Percentiles rank a stretch among this genome's conserved stretches.
These are phyloP conservation scores for Apodemus sylvaticus DNA, from an alignment of 2,113 vertebrate genomes.

Conservation along the genomic window DNA sequence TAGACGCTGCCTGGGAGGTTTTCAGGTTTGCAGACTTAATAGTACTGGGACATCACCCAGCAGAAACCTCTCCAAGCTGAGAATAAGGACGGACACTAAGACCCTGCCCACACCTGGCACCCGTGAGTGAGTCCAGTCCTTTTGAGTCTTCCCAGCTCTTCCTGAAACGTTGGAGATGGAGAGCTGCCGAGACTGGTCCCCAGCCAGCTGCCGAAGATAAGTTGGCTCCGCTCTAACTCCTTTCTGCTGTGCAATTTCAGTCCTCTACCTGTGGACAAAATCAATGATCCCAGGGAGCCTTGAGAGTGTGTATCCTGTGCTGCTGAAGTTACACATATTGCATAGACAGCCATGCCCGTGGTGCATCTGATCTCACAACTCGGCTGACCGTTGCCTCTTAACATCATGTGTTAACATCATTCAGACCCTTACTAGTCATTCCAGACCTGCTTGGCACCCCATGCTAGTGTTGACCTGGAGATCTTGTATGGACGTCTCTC, in stretches of 20 bases:
- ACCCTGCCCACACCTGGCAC: neutral
- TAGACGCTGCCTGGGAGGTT: neutral
- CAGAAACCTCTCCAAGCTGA: neutral
- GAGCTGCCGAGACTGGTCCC: neutral
- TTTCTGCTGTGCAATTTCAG: neutral
- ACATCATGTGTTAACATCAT: no score
- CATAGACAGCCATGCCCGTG: neutral
- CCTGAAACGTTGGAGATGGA: neutral
- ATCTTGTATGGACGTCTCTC: no score
- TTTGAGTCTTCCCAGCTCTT: neutral
- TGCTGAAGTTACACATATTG: neutral
- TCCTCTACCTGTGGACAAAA: neutral
- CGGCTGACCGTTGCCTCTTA: no score
- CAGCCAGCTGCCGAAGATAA: neutral
- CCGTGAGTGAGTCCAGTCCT: neutral
- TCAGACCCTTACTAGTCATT: neutral
- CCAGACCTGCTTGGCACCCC: neutral
- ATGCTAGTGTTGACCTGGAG: neutral
- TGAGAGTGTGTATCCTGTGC: neutral
- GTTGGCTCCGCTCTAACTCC: neutral
- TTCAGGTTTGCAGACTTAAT: neutral
- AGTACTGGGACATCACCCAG: neutral
- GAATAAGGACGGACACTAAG: neutral
- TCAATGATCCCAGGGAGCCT: rapidly evolving
- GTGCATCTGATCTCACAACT: neutral